Conservation (phyloP, 23 tunicate genomes). For the Ascidia mentula region DNA sequence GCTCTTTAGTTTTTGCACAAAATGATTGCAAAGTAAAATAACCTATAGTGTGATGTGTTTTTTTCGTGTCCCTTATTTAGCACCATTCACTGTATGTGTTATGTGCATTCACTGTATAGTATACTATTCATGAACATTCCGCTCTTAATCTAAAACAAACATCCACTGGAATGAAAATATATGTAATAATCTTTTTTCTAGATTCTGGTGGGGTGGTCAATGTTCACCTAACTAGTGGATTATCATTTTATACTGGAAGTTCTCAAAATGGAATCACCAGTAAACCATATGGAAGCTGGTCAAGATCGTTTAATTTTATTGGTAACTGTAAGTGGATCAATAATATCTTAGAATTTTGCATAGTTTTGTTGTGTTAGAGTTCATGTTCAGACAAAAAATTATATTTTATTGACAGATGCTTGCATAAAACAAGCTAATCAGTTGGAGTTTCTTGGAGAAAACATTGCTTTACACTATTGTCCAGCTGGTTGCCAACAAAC, state of each 20-base stretch:
- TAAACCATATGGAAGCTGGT: neutral
- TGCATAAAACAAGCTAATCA: neutral
- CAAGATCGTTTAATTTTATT: neutral
- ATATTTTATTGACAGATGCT: neutral
- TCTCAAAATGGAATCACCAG: neutral
- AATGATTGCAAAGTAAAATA: no score
- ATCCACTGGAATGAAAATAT: neutral
- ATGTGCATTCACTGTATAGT: no score
- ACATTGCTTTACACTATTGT: neutral
- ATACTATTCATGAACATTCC: no score
- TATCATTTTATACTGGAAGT: neutral
- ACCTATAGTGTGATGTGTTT: no score
- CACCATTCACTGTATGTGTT: no score
- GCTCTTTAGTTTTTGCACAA: no score
- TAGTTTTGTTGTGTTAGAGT: no score
- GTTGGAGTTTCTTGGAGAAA: neutral
- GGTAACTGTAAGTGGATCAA: neutral
- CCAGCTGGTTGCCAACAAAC: neutral
- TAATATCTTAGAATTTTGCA: no score
- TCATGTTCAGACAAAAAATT: neutral
- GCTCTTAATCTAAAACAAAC: neutral
- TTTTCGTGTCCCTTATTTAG: no score
- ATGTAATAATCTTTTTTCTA: neutral
- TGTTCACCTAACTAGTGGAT: neutral
- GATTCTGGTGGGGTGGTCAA: neutral